These are phyloP conservation scores for Chaenocephalus aceratus DNA, from an alignment of 2,113 vertebrate species.

Conservation along the genomic window DNA sequence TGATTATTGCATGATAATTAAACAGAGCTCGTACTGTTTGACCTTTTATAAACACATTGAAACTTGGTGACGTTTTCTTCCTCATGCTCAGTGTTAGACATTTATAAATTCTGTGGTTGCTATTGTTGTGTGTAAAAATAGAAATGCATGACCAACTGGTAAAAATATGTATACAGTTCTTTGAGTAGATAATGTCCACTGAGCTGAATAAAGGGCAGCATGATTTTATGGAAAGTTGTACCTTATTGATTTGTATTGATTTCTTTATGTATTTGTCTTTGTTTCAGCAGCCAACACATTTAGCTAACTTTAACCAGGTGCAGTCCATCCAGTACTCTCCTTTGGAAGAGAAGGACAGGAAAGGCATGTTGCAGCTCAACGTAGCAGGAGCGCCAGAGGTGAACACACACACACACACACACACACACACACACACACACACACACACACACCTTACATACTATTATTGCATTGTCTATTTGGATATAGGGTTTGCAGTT, in stretches of 20 bases:
- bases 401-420: conserved; percentile 10
- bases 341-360: conserved; percentile 94
- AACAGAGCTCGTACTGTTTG: neutral
- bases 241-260: no score
- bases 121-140: neutral
- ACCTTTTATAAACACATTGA: conserved; percentile 5
- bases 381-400: conserved; percentile 95
- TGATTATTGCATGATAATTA: neutral
- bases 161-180: neutral
- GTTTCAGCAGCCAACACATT: conserved; percentile 90
- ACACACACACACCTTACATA: neutral
- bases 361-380: conserved; percentile 93
- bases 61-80: neutral
- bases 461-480: neutral
- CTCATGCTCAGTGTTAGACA: neutral
- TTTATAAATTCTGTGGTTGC: neutral
- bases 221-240: no score
- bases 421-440: neutral
- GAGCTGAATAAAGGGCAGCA: neutral
- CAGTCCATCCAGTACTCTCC: conserved; percentile 95
- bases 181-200: neutral
- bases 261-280: conserved; percentile 20
- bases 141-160: neutral
- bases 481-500: neutral
- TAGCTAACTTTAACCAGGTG: conserved; percentile 95